Evolutionary conservation across 2,888 invertebrate species (phyloP).

Genomic region (Linnaemya vulpina): DNA sequence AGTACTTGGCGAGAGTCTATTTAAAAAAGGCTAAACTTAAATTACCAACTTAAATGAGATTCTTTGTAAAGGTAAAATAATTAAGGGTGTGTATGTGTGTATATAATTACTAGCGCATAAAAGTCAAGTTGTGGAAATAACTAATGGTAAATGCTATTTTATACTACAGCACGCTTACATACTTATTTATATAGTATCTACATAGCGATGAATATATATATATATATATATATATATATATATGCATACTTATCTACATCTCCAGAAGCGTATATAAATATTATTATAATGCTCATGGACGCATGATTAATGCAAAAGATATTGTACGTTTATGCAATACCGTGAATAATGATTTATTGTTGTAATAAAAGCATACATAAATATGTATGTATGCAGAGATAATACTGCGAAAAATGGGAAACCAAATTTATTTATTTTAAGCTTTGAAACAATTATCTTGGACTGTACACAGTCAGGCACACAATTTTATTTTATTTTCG

Average conservation of each 20-base stretch:
- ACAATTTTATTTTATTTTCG: no score
- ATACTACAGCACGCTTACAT: not conserved
- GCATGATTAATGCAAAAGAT: not conserved
- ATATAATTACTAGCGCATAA: slow-evolving; percentile 18
- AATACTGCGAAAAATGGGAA: no score
- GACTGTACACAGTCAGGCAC: no score
- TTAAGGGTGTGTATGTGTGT: no score
- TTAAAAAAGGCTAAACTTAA: not conserved
- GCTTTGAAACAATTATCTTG: no score
- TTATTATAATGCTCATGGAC: no score
- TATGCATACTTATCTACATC: not conserved
- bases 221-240: not conserved
- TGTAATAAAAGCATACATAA: not conserved
- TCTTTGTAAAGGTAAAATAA: no score
- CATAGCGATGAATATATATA: not conserved
- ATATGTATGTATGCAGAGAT: not conserved
- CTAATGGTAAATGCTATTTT: not conserved
- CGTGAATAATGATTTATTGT: not conserved
- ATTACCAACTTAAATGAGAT: not conserved
- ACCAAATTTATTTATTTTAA: no score
- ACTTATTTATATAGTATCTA: not conserved
- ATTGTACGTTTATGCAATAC: not conserved
- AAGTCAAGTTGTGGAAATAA: not conserved
- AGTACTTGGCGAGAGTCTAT: not conserved
- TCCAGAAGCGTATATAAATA: not conserved